Evolutionary conservation across 2,888 invertebrate genomes (phyloP).

Genomic region (Allygus modestus): DNA sequence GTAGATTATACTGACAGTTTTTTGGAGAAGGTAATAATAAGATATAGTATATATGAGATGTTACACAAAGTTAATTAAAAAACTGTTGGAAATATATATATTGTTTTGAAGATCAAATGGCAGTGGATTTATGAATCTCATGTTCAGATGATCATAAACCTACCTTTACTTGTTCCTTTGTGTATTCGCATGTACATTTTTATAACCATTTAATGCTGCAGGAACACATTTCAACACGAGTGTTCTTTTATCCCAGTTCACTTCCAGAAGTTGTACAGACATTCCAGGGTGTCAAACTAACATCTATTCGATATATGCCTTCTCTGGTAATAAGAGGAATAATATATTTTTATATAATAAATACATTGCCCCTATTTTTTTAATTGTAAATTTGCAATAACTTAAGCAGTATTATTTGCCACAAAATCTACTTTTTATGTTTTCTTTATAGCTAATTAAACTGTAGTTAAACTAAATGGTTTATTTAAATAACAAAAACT

Average conservation of each 20-base stretch:
- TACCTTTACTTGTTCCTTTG: not conserved
- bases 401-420: slow-evolving; percentile 3
- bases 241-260: not conserved
- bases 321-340: not conserved
- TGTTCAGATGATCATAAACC: not conserved
- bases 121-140: not conserved
- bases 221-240: not conserved
- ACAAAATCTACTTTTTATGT: not conserved
- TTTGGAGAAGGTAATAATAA: too few species aligned
- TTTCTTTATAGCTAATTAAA: not conserved
- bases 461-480: not conserved
- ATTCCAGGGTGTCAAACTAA: not conserved
- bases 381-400: slow-evolving; percentile 5
- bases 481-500: not conserved
- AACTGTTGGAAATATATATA: not conserved
- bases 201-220: not conserved
- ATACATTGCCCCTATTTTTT: slow-evolving; percentile 19
- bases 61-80: too few species aligned
- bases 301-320: slow-evolving; percentile 7
- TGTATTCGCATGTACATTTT: not conserved
- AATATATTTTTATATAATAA: slow-evolving; percentile 38
- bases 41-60: too few species aligned
- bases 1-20: too few species aligned
- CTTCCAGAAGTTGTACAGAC: not conserved
- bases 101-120: not conserved